Base-by-base conservation (phyloP, 92 coral and sea anemone genomes). In the Ricordea florida region DNA sequence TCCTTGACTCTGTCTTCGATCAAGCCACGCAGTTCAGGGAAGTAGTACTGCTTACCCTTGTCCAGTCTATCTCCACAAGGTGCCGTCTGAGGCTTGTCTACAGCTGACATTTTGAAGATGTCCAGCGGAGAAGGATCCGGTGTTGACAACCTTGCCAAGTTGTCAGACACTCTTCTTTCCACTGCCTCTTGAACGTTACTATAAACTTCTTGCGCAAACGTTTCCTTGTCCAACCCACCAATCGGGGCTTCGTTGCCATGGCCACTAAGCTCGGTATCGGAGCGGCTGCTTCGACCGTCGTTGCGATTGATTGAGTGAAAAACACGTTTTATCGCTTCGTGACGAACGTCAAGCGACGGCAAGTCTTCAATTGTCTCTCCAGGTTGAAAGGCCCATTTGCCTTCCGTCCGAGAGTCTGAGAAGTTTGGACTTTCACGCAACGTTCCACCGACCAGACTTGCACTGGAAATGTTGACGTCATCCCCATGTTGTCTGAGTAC, bases 1-100 rank as follows among this genome's bases (percentile, higher is more conserved):
- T 87, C 92, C 31, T 76, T 57, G 22, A 87, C 30, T 35, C 92
- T 79, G 31, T 57, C 80, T 24, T 81, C 84, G 52, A 87, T 57
- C 33, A 81, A 44, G 48, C 50, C 80, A 26, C 82, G 81, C 25
- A 74, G 48, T 36, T 81, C 87, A 28, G 74, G 79, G 26, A 55
- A 65, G 48, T 27, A 43, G 57, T 47, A 61, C 1, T 55, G 53
- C 51, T 70, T 70, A 33, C 30, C 65, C 13, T 26, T 4, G 6
- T 28, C 50, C n/a, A n/a, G n/a, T 6, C 25, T 10, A 4, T 36
- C 44, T 28, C 43, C 66, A 11, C 41, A 52, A 55, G 66, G 55
- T 27, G 77, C 66, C 17, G 77, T 25, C 20, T 53, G 38, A 0
- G 77, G 65, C 49, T 55, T 70, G 33, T 1, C 47, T 3, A 26